phyloP scores from a whole-genome alignment of 2,113 vertebrate genomes.

The Gobio gobio region DNA sequence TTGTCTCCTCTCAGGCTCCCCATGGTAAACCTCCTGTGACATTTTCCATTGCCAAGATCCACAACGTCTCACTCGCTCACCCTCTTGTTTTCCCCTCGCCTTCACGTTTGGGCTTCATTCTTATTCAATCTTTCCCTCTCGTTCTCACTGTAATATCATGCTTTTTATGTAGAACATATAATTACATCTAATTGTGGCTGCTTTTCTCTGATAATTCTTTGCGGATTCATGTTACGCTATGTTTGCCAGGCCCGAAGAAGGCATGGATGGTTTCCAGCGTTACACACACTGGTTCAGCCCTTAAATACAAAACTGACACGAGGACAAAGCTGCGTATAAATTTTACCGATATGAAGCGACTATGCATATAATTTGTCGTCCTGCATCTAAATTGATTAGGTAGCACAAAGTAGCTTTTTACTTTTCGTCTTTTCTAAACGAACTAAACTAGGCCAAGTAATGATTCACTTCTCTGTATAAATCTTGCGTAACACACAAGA shows the following conservation, averaged over 20 bases:
- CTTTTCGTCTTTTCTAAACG: not conserved
- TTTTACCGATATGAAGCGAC: not conserved
- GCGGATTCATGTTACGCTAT: slow-evolving; percentile 67
- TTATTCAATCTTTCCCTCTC: not conserved
- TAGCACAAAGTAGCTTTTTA: not conserved
- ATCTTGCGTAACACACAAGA: not conserved
- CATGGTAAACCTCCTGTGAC: slow-evolving; percentile 57
- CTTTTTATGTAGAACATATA: slow-evolving; percentile 26
- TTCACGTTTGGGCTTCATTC: slow-evolving; percentile 7
- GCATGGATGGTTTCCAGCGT: slow-evolving; percentile 58
- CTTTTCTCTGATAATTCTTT: slow-evolving; percentile 29
- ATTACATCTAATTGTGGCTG: slow-evolving; percentile 48
- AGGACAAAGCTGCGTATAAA: slow-evolving; percentile 21
- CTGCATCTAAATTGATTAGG: slow-evolving; percentile 18
- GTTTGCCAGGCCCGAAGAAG: slow-evolving; percentile 46
- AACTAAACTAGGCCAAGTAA: slow-evolving; percentile 1
- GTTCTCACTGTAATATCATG: not conserved
- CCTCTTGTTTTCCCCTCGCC: slow-evolving; percentile 1
- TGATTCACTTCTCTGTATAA: not conserved
- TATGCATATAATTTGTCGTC: slow-evolving; percentile 27
- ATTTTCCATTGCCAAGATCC: slow-evolving; percentile 65
- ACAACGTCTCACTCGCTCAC: slow-evolving; percentile 41
- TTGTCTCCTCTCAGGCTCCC: slow-evolving; percentile 58
- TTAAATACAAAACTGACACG: slow-evolving; percentile 9
- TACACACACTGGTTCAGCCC: slow-evolving; percentile 58